Evolutionary conservation across 23 tunicate genomes (phyloP).

Genomic region (Phallusia fumigata): DNA sequence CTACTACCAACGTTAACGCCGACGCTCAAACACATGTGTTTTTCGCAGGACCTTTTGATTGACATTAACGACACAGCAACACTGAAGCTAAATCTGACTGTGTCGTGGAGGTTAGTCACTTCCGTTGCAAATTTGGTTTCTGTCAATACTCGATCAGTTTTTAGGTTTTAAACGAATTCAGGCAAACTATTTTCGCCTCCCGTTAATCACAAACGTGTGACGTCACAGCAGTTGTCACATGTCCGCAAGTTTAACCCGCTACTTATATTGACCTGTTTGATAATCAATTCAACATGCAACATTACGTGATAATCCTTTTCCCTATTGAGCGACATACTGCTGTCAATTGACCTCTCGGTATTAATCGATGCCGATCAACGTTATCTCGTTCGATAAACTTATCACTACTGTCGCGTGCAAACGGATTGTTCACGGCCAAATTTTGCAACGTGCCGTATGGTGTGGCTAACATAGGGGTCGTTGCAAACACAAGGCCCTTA

Average conservation of each 20-base stretch:
- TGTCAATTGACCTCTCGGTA: too few species aligned
- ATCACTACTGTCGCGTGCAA: too few species aligned
- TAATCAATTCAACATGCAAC: too few species aligned
- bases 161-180: neutral
- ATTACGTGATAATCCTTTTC: too few species aligned
- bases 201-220: neutral
- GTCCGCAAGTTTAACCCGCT: too few species aligned
- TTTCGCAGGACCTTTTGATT: constrained; percentile 43
- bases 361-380: too few species aligned
- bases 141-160: neutral
- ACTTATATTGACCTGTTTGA: too few species aligned
- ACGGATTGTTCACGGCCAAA: neutral
- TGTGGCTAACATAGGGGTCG: too few species aligned
- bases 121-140: neutral
- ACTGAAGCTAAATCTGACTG: constrained; percentile 43
- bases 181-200: neutral
- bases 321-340: too few species aligned
- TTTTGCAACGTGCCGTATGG: too few species aligned
- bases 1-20: neutral
- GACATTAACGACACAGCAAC: constrained; percentile 71
- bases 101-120: constrained; percentile 56
- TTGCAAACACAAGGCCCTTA: too few species aligned
- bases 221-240: neutral
- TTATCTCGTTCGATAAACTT: too few species aligned
- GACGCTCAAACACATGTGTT: neutral